A percentile compares a stretch with the other conserved stretches of the same genome.
These are phyloP conservation scores for Orchestes rusci DNA, from an alignment of 2,888 invertebrate genomes.

Conservation along the genomic window DNA sequence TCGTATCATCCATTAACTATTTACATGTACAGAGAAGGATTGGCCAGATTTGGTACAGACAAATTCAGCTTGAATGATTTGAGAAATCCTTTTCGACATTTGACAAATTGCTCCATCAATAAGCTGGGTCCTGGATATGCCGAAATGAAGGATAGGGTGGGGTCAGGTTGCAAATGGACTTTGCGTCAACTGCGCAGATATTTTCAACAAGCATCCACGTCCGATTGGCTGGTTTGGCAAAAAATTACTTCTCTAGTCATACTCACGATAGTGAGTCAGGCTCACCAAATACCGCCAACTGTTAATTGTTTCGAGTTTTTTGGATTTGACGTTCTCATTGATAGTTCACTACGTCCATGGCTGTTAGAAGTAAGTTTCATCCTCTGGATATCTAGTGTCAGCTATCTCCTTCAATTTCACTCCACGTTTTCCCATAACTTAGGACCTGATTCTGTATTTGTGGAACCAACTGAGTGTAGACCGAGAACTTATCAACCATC, in stretches of 20 bases:
- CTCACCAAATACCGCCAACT: constrained; percentile 60
- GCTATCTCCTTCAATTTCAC: background rate
- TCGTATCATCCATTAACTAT: constrained; percentile 79
- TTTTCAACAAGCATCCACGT: constrained; percentile 60
- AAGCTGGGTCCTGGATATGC: constrained; percentile 78
- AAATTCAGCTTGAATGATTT: constrained; percentile 78
- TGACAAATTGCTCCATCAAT: constrained; percentile 88
- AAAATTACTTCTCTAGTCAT: constrained; percentile 66
- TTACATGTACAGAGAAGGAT: constrained; percentile 83
- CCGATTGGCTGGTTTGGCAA: constrained; percentile 77
- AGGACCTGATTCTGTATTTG: too few species aligned
- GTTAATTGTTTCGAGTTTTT: constrained; percentile 83
- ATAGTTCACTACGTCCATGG: constrained; percentile 79
- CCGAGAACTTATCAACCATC: too few species aligned
- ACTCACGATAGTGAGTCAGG: constrained; percentile 69
- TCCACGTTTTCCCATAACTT: background rate
- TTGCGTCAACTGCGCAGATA: constrained; percentile 70
- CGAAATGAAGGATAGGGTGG: constrained; percentile 75
- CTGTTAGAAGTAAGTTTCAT: constrained; percentile 71
- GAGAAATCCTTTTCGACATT: constrained; percentile 75
- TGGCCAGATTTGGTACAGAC: constrained; percentile 74
- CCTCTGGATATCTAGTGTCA: background rate
- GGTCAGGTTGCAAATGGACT: constrained; percentile 85
- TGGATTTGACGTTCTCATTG: constrained; percentile 85
- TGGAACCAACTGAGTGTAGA: too few species aligned